Percentiles rank a stretch among this genome's conserved stretches.
phyloP scores from a whole-genome alignment of 2,888 invertebrate genomes.

The Mimachlamys varia region DNA sequence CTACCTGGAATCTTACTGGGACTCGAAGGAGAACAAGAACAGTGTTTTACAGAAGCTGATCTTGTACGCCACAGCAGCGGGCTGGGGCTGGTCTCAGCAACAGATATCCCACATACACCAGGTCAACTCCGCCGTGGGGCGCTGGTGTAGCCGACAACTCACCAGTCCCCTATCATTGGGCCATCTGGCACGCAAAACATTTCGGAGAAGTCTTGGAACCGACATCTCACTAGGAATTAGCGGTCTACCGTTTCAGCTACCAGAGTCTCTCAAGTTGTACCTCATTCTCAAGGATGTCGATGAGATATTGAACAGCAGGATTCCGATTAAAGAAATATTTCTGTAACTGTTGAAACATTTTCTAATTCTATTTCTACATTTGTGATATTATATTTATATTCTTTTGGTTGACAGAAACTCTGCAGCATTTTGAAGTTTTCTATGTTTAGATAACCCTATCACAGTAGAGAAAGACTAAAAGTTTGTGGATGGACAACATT shows the following conservation, averaged over 20 bases:
- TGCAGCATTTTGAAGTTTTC: background rate
- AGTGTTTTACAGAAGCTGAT: conserved; percentile 63
- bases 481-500: too few relatives aligned
- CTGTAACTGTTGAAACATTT: background rate
- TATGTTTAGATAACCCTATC: background rate
- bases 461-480: too few relatives aligned
- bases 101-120: conserved; percentile 62
- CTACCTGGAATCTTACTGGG: conserved; percentile 72
- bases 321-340: conserved; percentile 19
- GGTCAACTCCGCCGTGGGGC: conserved; percentile 61
- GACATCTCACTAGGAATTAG: conserved; percentile 57
- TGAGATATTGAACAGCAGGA: conserved; percentile 48
- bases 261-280: conserved; percentile 64
- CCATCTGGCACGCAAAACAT: conserved; percentile 62
- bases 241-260: conserved; percentile 59
- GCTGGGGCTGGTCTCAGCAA: conserved; percentile 67
- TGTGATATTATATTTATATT: background rate
- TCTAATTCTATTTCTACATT: background rate
- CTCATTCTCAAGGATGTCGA: conserved; percentile 70
- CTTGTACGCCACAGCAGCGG: conserved; percentile 66
- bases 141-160: conserved; percentile 63
- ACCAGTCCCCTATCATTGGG: conserved; percentile 59
- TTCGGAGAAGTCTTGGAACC: conserved; percentile 56
- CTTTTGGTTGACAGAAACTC: background rate
- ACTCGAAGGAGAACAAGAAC: conserved; percentile 58